phyloP scores from a whole-genome alignment of 2,888 invertebrate species.

The Byasa hedistus region DNA sequence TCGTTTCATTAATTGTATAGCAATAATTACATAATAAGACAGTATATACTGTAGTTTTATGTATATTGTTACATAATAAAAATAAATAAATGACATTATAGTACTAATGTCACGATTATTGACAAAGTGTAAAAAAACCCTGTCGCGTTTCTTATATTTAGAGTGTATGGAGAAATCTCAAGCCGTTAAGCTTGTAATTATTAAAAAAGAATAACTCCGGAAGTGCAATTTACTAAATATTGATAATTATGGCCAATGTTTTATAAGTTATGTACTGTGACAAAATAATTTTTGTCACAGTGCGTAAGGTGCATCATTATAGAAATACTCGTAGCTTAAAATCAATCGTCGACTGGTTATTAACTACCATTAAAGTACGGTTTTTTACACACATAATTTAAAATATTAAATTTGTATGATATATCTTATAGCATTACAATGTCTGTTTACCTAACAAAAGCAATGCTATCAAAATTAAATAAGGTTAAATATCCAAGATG shows the following conservation, averaged over 20 bases:
- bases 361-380: not conserved
- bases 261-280: no score
- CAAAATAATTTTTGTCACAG: not conserved
- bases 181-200: no score
- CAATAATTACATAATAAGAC: no score
- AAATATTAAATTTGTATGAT: not conserved
- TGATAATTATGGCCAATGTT: no score
- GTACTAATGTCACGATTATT: not conserved
- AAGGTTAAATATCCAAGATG: constrained; percentile 51
- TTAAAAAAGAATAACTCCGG: no score
- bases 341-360: not conserved
- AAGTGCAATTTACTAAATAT: no score
- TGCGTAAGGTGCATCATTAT: not conserved
- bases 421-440: constrained; percentile 39
- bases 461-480: constrained; percentile 63
- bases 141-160: no score
- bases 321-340: not conserved
- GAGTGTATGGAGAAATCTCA: no score
- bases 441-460: constrained; percentile 68
- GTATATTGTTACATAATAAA: not conserved
- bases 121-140: not conserved
- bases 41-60: not conserved
- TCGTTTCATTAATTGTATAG: not conserved
- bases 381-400: not conserved
- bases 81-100: not conserved